Base-by-base conservation (phyloP, 2,888 invertebrate species). In the Brachyopa scutellaris region DNA sequence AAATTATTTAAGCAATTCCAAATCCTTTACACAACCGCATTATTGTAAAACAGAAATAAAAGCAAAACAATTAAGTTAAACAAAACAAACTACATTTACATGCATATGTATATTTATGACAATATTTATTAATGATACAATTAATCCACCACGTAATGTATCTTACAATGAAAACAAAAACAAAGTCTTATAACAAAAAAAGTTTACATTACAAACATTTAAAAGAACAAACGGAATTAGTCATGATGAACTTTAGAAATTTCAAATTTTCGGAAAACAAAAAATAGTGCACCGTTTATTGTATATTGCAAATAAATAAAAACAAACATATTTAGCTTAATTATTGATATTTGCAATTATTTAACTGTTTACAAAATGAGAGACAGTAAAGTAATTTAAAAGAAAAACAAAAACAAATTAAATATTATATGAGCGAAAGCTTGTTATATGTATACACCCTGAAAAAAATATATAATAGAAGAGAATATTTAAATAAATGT, bases 401-500 rank as follows among this genome's bases (percentile, higher is more conserved):
- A 8, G 31, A 23, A 59, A 64, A 59, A 66, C 21, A 64, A 70
- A 73, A 17, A 31, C 70, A 53, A 73, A 61, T 55, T 67, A 55
- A n/a, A n/a, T n/a, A n/a, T n/a, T 76, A 62, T 74, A 59, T 64
- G 61, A 38, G 51, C 69, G 69, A 57, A 59, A 49, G 62, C 62
- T 42, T 49, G 62, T 47, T 73, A 62, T 79, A 72, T 84, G 67
- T 76, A 84, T 79, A 67, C 74, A 79, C 72, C 73, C 45, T 55
- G 33, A 66, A 76, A 42, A 67, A 51, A 49, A 74, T 38, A 72
- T 77, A 72, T 82, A 82, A 82, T 77, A 82, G 82, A 77, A 77
- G 77, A 82, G 80, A 82, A 82, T 77, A 82, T 77, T 72, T 82
- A 82, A 82, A 82, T 82, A 82, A 82, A 82, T 82, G 82, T 77